Base-by-base conservation (phyloP, 2,888 invertebrate species). In the Clusia tigrina region DNA sequence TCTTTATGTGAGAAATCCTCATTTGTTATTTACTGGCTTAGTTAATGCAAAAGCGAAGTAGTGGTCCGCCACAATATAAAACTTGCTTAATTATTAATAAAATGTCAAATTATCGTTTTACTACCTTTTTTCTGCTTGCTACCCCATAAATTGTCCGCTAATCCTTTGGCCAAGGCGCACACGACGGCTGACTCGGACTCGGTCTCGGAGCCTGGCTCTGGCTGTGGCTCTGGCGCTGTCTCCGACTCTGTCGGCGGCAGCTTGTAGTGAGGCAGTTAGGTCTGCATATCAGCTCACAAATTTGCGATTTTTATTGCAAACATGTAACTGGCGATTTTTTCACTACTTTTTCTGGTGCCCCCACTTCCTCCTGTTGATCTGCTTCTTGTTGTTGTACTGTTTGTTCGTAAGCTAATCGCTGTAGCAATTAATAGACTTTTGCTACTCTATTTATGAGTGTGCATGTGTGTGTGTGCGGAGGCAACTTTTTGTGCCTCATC, bases 281-380 rank as follows among this genome's bases (percentile, higher is more conserved):
- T 32, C 32, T 32, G 32, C 32, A 12, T 32, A 32, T 9, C 5
- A 32, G 12, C 32, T 63, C 62, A 67, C 64, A 70, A 70, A 66
- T 62, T 68, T 65, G n/a, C 54, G 54, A 59, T 64, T 65, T 70
- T 67, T 68, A 67, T 67, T 66, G 62, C 22, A 62, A 59, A 53
- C 48, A 58, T 9, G 58, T 63, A 42, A 52, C 46, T 23, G 26
- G n/a, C 46, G 9, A 38, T 2, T 32, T 32, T 32, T 9, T 32
- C 6, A 32, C 12, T 32, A 9, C 32, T 5, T 32, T 32, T 32
- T 32, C 12, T 32, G 24, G 15, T 23, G 22, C 24, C 22, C 25
- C 20, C 10, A 6, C 53, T 23, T 53, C 20, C 22, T 15, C n/a
- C 24, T 15, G 15, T 53, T 53, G 12, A 10, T 22, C 25, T 53